These are phyloP conservation scores for Ophioderma brevispina DNA, from an alignment of 35 echinoderm and acorn worm genomes.

Conservation along the genomic window DNA sequence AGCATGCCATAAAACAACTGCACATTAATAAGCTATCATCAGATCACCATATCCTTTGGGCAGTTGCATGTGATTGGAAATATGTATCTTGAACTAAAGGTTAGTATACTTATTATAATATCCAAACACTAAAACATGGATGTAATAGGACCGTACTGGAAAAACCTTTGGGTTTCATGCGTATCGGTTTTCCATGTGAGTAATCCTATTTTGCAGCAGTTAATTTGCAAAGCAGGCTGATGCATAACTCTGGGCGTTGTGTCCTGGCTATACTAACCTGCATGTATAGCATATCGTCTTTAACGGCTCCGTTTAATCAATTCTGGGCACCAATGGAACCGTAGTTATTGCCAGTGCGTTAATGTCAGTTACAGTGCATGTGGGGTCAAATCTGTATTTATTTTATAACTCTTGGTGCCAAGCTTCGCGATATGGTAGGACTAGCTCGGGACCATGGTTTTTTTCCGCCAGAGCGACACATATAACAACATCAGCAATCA, in stretches of 20 bases:
- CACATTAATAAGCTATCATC: no score
- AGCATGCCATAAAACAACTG: no score
- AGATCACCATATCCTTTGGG: no score
- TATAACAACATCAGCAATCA: constrained; percentile 44
- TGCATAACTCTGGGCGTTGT: constrained; percentile 2
- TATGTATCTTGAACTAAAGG: no score
- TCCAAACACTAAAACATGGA: no score
- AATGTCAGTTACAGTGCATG: constrained; percentile 11
- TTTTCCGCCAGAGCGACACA: constrained; percentile 43
- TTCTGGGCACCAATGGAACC: constrained; percentile 17
- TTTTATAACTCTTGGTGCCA: constrained; percentile 8
- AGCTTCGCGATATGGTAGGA: constrained; percentile 21
- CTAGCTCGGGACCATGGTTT: constrained; percentile 18
- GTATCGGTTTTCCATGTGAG: neutral
- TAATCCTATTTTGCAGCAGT: neutral
- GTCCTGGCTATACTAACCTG: constrained; percentile 16
- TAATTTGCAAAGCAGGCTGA: constrained; percentile 43
- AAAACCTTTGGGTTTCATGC: neutral
- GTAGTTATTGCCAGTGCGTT: neutral
- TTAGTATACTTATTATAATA: no score
- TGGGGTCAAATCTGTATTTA: constrained; percentile 28
- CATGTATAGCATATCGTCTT: constrained; percentile 10
- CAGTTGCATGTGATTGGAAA: no score
- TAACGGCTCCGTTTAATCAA: constrained; percentile 31
- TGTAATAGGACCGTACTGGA: no score